Evolutionary conservation across 2,888 invertebrate species (phyloP).

Genomic region (Acrobasis consociella): DNA sequence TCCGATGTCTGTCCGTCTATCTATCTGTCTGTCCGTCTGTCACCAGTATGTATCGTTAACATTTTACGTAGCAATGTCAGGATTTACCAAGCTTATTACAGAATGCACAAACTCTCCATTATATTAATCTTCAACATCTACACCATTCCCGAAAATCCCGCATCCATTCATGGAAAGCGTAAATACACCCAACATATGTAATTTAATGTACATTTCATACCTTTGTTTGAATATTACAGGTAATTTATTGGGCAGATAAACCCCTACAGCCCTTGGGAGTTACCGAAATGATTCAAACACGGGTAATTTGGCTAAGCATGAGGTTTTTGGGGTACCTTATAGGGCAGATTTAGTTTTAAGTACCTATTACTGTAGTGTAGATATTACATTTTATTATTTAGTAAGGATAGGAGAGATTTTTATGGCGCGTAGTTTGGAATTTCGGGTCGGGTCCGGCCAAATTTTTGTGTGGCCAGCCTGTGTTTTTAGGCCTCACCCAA

Average conservation of each 20-base stretch:
- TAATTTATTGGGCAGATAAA: constrained; percentile 14
- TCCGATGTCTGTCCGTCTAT: too few relatives aligned
- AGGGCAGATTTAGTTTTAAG: not conserved
- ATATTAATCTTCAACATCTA: not conserved
- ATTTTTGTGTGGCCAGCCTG: too few relatives aligned
- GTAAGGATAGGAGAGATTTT: not conserved
- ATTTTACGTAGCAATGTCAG: too few relatives aligned
- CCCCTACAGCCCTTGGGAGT: not conserved
- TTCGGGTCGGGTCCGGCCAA: too few relatives aligned
- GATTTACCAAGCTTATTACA: too few relatives aligned
- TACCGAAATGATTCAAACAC: constrained; percentile 11
- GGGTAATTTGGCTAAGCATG: constrained; percentile 15
- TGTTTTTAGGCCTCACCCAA: too few relatives aligned
- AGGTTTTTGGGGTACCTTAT: constrained; percentile 1
- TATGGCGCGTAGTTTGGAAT: too few relatives aligned
- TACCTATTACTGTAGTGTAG: not conserved
- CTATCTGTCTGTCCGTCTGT: too few relatives aligned
- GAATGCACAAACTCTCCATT: not conserved
- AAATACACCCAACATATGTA: not conserved
- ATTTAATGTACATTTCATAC: constrained; percentile 10
- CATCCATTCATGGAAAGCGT: not conserved
- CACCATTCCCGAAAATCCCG: not conserved
- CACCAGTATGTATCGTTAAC: too few relatives aligned
- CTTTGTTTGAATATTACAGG: constrained; percentile 13
- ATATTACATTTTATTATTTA: not conserved